Evolutionary conservation across 2,113 vertebrate genomes (phyloP), one percentile per base, ranked within the genome.

Genomic region (Coptodon bakossiorum): DNA sequence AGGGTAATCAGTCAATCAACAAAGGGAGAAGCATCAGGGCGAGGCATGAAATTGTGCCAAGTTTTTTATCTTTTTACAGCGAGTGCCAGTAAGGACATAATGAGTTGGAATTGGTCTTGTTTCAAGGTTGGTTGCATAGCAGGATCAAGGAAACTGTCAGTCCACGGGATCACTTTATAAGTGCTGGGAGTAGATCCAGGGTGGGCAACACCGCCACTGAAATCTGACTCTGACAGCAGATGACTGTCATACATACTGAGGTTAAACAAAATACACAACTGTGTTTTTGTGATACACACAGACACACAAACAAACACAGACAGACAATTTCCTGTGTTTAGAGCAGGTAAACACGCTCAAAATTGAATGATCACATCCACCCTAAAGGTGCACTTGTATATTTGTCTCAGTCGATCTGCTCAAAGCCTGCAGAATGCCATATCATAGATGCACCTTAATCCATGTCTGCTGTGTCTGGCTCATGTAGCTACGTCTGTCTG

Each of bases 291-390:
- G 43, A 78, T 50, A 50, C 71, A 78, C 24, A 29, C 40, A 76
- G 9, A 29, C 43, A 76, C 9, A 78, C 76, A 56, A 19, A 79
- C 68, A 36, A 24, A 50, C 81, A 54, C 85, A 91, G 85, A 89
- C 87, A 89, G 66, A 83, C 76, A 84, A 93, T 94, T 93, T 95
- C 92, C 93, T 93, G 84, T 80, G 52, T 53, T 63, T 6, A 73
- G 50, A 73, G 11, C 2, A 78, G 36, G 6, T 53, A 80, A 56
- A 89, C 16, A 14, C 2, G 4, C 61, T 86, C 53, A 16, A 54
- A 22, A 59, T 89, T 82, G 84, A 76, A 81, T 73, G 29, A 43
- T 56, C 10, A 45, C 73, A 86, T 86, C 61, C 45, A 82, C 73
- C 82, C 80, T 38, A 3, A 83, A 85, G 89, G 71, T 14, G 66